Conservation (phyloP, 2,888 invertebrate species). For the Lymantria monacha region DNA sequence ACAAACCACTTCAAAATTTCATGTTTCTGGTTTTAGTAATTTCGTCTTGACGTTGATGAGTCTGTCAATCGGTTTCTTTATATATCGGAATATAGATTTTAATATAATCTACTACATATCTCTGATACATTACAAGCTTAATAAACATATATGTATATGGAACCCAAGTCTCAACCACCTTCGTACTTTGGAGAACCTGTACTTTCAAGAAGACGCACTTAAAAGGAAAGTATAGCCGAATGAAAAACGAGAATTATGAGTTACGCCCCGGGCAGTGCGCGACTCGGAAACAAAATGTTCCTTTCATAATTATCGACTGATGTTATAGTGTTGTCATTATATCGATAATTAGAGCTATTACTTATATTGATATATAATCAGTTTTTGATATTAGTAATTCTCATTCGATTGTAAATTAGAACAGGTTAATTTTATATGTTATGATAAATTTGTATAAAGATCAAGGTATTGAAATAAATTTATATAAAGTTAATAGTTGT, state of each 20-base stretch:
- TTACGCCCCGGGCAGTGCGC: slow-evolving; percentile 51
- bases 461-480: too few species aligned
- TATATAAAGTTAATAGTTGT: too few species aligned
- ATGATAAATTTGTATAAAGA: too few species aligned
- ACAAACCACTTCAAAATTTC: too few species aligned
- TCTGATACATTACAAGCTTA: too few species aligned
- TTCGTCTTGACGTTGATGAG: too few species aligned
- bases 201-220: slow-evolving; percentile 71
- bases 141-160: neutral
- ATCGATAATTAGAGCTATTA: slow-evolving; percentile 39
- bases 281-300: slow-evolving; percentile 68
- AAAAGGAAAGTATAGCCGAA: slow-evolving; percentile 65
- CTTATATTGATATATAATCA: neutral
- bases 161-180: slow-evolving; percentile 6
- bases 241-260: slow-evolving; percentile 57
- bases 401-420: neutral
- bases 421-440: too few species aligned
- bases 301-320: slow-evolving; percentile 73
- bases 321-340: slow-evolving; percentile 53
- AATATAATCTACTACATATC: too few species aligned
- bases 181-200: slow-evolving; percentile 23
- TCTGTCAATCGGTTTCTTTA: too few species aligned
- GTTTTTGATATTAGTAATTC: neutral
- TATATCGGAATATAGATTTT: too few species aligned
- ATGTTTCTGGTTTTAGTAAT: too few species aligned